Percentiles rank a stretch among this genome's conserved stretches.
These are phyloP conservation scores for Myanophis thanlyinensis DNA, from an alignment of 2,113 vertebrate genomes.

Conservation along the genomic window DNA sequence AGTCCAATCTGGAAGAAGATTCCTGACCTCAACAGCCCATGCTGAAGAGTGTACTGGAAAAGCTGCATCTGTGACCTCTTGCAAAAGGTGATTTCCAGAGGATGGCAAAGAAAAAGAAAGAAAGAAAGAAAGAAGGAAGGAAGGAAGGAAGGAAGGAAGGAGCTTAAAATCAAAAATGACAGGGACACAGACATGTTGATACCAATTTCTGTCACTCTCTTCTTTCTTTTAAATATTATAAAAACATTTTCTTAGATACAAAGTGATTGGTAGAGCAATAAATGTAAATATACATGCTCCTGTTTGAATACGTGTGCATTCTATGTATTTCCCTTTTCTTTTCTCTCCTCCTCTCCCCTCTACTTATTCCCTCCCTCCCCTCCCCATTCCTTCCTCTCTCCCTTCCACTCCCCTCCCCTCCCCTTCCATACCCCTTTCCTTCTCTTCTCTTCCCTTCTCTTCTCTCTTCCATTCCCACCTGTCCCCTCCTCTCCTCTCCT, in stretches of 20 bases:
- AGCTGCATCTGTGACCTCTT: not conserved
- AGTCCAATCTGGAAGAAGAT: not conserved
- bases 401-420: not conserved
- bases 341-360: not conserved
- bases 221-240: not conserved
- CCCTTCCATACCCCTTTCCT: no score
- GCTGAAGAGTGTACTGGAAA: not conserved
- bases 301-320: not conserved
- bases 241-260: not conserved
- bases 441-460: no score
- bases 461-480: no score
- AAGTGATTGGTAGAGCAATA: not conserved
- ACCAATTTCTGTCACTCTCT: not conserved
- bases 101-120: not conserved
- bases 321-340: not conserved
- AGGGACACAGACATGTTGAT: not conserved
- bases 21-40: not conserved
- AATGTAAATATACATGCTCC: no score
- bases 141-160: no score
- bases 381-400: no score
- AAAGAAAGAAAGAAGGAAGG: no score
- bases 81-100: not conserved
- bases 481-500: no score
- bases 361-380: not conserved
- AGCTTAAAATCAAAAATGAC: not conserved